phyloP scores from a whole-genome alignment of 1,140 invertebrate species.

The Drosophila sturtevanti region DNA sequence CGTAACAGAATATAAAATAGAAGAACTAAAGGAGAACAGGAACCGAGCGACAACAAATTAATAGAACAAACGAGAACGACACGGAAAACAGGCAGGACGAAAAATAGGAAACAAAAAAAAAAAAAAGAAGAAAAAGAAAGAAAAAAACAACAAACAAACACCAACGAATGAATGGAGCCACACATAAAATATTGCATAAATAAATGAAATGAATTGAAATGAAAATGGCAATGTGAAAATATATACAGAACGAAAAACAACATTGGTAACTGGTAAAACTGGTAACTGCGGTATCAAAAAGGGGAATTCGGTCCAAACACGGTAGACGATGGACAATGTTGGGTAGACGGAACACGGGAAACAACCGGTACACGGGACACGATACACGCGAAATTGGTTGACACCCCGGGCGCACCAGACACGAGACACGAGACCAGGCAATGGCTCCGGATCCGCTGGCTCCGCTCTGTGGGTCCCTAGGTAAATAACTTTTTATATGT shows the following conservation, averaged over 20 bases:
- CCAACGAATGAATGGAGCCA: conserved; percentile 56
- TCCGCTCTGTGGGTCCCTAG: conserved; percentile 53
- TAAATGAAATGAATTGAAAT: conserved; percentile 80
- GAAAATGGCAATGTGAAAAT: conserved; percentile 74
- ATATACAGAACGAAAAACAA: conserved; percentile 61
- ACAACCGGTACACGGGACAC: not conserved
- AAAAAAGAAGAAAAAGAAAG: too few relatives aligned
- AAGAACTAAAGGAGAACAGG: conserved; percentile 15
- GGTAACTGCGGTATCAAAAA: conserved; percentile 15
- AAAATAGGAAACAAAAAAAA: not conserved
- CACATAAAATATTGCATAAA: conserved; percentile 81
- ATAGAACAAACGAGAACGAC: conserved; percentile 63
- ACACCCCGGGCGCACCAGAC: conserved; percentile 60
- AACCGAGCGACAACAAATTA: conserved; percentile 72
- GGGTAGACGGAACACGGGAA: not conserved
- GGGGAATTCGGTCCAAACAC: conserved; percentile 13
- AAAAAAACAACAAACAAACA: conserved; percentile 38
- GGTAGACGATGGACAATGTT: not conserved
- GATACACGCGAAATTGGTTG: conserved; percentile 75
- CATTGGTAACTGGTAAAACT: conserved; percentile 43
- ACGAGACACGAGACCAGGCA: conserved; percentile 43
- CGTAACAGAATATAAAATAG: conserved; percentile 27
- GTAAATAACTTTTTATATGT: conserved; percentile 66
- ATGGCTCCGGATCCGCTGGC: conserved; percentile 35
- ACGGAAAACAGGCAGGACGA: conserved; percentile 6